Percentiles rank a stretch among this genome's conserved stretches.
Evolutionary conservation across 1,140 invertebrate genomes (phyloP).

Genomic region (Saccostrea cuccullata): DNA sequence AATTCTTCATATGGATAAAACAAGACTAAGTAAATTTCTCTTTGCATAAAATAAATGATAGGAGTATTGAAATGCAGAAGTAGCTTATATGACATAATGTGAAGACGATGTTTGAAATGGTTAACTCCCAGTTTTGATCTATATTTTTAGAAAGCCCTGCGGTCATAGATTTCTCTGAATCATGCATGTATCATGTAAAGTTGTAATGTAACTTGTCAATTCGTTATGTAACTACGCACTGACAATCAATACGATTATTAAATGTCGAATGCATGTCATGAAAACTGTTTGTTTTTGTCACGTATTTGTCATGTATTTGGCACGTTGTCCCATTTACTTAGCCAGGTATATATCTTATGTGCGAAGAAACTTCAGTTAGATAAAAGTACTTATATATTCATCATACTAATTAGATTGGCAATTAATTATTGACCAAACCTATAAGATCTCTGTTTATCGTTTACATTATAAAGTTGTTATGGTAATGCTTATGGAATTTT

Average conservation of each 20-base stretch:
- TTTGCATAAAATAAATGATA: too few relatives aligned
- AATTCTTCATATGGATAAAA: too few relatives aligned
- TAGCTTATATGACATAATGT: neutral
- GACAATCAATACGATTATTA: neutral
- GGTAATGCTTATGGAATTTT: neutral
- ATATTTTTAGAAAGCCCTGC: neutral
- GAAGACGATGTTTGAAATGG: neutral
- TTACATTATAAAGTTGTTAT: slow-evolving; percentile 8
- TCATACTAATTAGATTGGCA: neutral
- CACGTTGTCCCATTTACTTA: neutral
- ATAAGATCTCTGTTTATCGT: neutral
- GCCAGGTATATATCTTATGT: neutral
- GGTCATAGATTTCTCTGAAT: neutral
- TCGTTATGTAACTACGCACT: neutral
- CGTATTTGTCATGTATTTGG: neutral
- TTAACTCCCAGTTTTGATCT: neutral
- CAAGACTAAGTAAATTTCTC: too few relatives aligned
- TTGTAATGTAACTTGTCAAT: neutral
- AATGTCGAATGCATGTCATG: neutral
- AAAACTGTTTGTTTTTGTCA: slow-evolving; percentile 15
- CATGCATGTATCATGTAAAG: neutral
- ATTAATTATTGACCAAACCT: slow-evolving; percentile 17
- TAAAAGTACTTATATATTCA: neutral
- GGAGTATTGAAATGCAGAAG: too few relatives aligned
- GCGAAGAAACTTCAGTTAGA: neutral